Evolutionary conservation across 2,797 vertebrate genomes (phyloP).

Genomic region (Pteropus rufus): DNA sequence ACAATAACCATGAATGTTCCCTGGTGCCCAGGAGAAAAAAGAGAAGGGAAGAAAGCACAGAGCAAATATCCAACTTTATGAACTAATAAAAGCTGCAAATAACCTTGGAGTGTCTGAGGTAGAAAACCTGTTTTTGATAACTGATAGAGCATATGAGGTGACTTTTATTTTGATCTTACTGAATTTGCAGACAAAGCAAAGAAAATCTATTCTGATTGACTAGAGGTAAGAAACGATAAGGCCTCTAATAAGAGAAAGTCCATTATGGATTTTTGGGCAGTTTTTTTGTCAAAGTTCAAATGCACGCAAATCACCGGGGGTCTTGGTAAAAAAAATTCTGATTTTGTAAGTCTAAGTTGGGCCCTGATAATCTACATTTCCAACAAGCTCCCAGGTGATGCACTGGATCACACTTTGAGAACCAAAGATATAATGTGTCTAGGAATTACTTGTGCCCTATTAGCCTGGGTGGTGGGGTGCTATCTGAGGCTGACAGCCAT

Average conservation of each 20-base stretch:
- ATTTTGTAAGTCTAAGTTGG: background rate
- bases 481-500: background rate
- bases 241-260: background rate
- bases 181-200: background rate
- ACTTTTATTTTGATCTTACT: background rate
- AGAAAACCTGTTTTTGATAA: background rate
- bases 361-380: background rate
- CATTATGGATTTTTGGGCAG: background rate
- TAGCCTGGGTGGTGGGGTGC: background rate
- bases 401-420: background rate
- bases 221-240: background rate
- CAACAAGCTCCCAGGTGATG: background rate
- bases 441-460: background rate
- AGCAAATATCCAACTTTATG: background rate
- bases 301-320: background rate
- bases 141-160: background rate
- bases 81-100: constrained; percentile 6
- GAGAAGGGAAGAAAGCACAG: background rate
- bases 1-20: background rate
- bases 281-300: background rate
- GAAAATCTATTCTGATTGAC: background rate
- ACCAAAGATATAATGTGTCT: background rate
- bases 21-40: background rate
- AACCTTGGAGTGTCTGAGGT: background rate
- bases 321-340: background rate